Evolutionary conservation across 2,113 vertebrate species (phyloP).

Genomic region (Pelecanoides urinatrix): DNA sequence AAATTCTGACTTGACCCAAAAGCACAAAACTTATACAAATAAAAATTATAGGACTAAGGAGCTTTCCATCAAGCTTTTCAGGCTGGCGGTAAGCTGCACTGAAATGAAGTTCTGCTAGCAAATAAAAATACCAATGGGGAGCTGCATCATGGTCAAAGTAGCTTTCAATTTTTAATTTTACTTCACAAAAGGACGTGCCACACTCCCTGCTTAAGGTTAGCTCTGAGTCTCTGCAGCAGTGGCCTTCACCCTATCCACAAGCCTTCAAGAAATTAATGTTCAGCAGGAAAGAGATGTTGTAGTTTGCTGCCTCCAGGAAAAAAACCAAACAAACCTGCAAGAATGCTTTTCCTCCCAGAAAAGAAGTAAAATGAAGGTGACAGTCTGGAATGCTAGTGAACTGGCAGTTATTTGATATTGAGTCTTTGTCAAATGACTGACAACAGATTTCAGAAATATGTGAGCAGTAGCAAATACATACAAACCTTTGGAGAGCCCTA

Average conservation of each 20-base stretch:
- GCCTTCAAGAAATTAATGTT: background rate
- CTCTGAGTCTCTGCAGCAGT: background rate
- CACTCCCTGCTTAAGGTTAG: background rate
- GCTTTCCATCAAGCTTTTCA: background rate
- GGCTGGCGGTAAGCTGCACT: background rate
- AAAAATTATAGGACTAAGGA: background rate
- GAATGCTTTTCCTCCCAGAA: background rate
- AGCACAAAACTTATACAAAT: background rate
- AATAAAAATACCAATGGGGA: background rate
- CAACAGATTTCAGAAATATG: background rate
- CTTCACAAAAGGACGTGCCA: background rate
- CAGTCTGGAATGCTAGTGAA: background rate
- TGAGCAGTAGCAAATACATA: background rate
- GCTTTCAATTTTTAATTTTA: background rate
- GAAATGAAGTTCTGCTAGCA: background rate
- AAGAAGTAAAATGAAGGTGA: background rate
- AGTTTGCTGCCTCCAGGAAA: no score
- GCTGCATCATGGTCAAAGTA: background rate
- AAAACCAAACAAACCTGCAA: background rate
- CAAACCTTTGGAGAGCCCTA: background rate
- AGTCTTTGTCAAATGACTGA: slow-evolving; percentile 1
- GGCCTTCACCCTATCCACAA: background rate
- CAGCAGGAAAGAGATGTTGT: background rate
- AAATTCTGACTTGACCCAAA: background rate
- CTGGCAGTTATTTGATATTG: background rate